Evolutionary conservation across 1,140 invertebrate species (phyloP).

Genomic region (Gryllus bimaculatus): DNA sequence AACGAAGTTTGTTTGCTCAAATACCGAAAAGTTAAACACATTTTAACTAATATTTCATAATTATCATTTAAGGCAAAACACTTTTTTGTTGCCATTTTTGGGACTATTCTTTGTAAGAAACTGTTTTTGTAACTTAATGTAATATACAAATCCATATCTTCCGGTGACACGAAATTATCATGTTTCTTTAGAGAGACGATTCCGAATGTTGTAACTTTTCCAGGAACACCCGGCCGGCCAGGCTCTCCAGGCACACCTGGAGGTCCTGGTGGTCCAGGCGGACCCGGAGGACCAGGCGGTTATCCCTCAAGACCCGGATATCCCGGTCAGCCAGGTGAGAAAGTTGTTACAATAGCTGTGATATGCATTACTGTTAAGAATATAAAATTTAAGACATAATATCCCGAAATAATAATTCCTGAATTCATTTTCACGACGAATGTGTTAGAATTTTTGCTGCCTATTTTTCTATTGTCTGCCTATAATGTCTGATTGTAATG

Average conservation of each 20-base stretch:
- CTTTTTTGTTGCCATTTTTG: too few species aligned
- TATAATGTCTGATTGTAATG: slow-evolving; percentile 10
- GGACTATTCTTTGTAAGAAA: too few species aligned
- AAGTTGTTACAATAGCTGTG: slow-evolving; percentile 28
- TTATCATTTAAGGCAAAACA: too few species aligned
- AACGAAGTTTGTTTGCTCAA: too few species aligned
- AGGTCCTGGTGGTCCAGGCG: slow-evolving; percentile 5
- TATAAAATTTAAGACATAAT: background rate
- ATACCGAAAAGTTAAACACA: too few species aligned
- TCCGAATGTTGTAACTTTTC: background rate
- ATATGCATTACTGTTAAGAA: slow-evolving; percentile 23
- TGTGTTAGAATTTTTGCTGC: background rate
- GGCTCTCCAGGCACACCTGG: background rate
- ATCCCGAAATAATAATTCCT: too few species aligned
- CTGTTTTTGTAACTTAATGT: background rate
- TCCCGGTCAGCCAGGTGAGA: slow-evolving; percentile 19
- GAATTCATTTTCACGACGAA: background rate
- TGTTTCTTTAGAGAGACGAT: background rate
- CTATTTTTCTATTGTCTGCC: background rate
- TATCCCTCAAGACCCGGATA: slow-evolving; percentile 21
- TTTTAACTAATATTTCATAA: too few species aligned
- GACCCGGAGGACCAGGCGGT: slow-evolving; percentile 12
- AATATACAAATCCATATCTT: background rate
- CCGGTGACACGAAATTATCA: background rate
- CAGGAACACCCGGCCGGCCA: background rate